Conservation (phyloP, 2,888 invertebrate species). For the Lasioglossum morio region DNA sequence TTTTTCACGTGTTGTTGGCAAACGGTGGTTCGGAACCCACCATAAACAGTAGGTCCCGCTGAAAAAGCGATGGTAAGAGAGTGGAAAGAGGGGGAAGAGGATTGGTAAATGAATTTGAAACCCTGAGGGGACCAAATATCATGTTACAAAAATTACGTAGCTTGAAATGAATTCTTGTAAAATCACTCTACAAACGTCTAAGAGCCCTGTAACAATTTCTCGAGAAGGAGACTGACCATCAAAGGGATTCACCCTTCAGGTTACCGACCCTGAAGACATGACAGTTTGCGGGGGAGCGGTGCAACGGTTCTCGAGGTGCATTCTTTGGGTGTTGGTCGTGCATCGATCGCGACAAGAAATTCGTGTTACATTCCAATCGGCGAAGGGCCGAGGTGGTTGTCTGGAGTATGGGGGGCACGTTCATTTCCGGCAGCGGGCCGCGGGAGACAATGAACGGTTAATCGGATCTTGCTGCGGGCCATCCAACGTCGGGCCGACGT, state of each 20-base stretch:
- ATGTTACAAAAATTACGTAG: no score
- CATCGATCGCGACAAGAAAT: slow-evolving; percentile 42
- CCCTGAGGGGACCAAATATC: no score
- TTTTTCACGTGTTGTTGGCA: no score
- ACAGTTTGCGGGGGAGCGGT: not conserved
- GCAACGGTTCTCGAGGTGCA: not conserved
- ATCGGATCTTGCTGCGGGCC: slow-evolving; percentile 65
- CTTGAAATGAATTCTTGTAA: no score
- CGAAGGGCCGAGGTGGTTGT: slow-evolving; percentile 4
- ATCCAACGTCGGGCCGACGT: slow-evolving; percentile 59
- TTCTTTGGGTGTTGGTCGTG: not conserved
- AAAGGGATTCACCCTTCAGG: not conserved
- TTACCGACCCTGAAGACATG: not conserved
- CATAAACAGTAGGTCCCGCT: no score
- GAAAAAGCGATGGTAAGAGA: no score
- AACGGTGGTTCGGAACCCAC: no score
- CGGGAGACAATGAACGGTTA: slow-evolving; percentile 63
- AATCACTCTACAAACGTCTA: not conserved
- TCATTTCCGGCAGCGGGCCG: slow-evolving; percentile 62
- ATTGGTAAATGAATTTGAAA: no score
- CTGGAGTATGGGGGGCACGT: slow-evolving; percentile 24
- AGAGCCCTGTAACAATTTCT: no score
- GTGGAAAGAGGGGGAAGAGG: no score
- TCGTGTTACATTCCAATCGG: slow-evolving; percentile 45
- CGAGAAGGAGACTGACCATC: not conserved